Evolutionary conservation across 2,797 vertebrate species (phyloP).

Genomic region (Enteromius treurensis): DNA sequence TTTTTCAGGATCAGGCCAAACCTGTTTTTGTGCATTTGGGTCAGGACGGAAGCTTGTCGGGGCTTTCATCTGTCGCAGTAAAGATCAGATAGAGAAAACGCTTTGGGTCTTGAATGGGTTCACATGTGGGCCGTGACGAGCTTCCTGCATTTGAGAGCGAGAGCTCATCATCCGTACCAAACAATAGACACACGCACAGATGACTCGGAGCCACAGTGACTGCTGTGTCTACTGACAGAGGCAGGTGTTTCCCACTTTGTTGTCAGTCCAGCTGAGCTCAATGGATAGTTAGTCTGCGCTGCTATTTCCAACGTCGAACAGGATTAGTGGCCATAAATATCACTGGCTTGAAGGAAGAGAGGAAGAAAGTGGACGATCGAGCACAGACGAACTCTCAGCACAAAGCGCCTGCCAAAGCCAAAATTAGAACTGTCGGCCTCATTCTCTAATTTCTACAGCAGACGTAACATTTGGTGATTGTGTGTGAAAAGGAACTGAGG

Average conservation of each 20-base stretch:
- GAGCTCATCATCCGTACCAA: constrained; percentile 52
- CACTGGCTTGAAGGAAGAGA: constrained; percentile 59
- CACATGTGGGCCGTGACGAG: constrained; percentile 54
- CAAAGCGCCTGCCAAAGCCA: constrained; percentile 40
- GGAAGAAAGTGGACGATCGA: constrained; percentile 41
- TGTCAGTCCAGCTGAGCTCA: constrained; percentile 53
- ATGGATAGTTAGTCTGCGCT: constrained; percentile 47
- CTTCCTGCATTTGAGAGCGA: constrained; percentile 63
- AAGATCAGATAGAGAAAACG: constrained; percentile 34
- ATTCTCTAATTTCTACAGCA: constrained; percentile 51
- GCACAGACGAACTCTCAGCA: constrained; percentile 47
- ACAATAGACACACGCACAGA: constrained; percentile 55
- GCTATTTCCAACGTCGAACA: constrained; percentile 63
- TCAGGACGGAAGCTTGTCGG: neutral
- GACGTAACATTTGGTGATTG: constrained; percentile 54
- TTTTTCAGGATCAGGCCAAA: constrained; percentile 18
- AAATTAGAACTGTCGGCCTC: constrained; percentile 46
- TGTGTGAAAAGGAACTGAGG: constrained; percentile 37
- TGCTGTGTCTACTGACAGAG: constrained; percentile 57
- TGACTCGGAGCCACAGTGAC: constrained; percentile 53
- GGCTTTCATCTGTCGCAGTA: neutral
- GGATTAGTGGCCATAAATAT: constrained; percentile 67
- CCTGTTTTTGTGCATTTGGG: constrained; percentile 27
- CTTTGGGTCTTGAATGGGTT: constrained; percentile 17
- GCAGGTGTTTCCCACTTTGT: constrained; percentile 76